Evolutionary conservation across 1,140 invertebrate genomes (phyloP).

Genomic region (Centruroides vittatus): DNA sequence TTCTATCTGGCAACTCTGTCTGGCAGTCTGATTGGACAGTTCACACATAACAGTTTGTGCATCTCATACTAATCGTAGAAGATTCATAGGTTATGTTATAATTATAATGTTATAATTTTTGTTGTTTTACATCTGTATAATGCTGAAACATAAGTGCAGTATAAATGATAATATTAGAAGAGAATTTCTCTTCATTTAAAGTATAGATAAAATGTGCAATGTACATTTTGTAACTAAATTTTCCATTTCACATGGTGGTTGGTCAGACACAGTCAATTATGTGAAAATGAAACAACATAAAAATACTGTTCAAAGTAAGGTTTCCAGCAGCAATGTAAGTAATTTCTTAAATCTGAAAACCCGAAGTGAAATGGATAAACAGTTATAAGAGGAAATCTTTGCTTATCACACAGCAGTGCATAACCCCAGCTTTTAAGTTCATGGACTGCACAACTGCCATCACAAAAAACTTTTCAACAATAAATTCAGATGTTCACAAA

Average conservation of each 20-base stretch:
- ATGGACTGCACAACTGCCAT: constrained; percentile 19
- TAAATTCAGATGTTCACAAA: constrained; percentile 15
- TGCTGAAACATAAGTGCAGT: too few species aligned
- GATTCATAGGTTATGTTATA: too few species aligned
- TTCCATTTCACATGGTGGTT: neutral
- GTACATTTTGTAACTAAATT: constrained; percentile 12
- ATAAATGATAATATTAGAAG: neutral
- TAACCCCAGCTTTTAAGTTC: constrained; percentile 19
- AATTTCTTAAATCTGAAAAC: neutral
- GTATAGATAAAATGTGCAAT: constrained; percentile 1
- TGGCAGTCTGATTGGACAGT: too few species aligned
- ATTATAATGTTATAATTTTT: too few species aligned
- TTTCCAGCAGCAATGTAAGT: neutral
- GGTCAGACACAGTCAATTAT: neutral
- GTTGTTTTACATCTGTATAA: too few species aligned
- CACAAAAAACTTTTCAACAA: constrained; percentile 14
- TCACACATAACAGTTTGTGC: too few species aligned
- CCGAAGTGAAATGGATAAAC: constrained; percentile 2
- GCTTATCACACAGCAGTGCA: constrained; percentile 19
- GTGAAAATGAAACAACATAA: neutral
- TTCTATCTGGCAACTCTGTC: too few species aligned
- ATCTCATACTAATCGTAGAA: too few species aligned
- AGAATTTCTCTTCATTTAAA: neutral
- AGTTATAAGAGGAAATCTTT: constrained; percentile 10
- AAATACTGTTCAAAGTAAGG: neutral